Base-by-base conservation (phyloP, 1,140 invertebrate species). In the Cataglyphis hispanica region DNA sequence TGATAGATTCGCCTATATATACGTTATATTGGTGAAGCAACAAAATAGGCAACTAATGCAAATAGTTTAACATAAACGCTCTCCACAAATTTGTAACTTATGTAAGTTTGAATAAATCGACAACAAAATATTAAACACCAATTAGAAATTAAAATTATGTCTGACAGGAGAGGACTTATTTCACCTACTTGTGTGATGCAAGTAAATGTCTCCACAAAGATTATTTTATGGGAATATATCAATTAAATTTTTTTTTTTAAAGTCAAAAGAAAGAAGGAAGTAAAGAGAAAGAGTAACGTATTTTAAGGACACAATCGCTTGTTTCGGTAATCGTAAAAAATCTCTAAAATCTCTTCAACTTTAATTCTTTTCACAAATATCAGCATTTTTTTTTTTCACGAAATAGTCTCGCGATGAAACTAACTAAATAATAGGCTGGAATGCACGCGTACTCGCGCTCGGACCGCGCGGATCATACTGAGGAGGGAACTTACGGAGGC, bases 401-500 rank as follows among this genome's bases (percentile, higher is more conserved):
- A 74, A 72, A 50, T 34, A 40, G 8, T 40, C 13, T 72, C 37
- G 37, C 78, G 37, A 56, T 56, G 46, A 1, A 27, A 34, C 34
- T 31, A 37, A 83, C 53, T 37, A 34, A 8, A 34, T n/a, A 60
- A 72, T 37, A 70, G 6, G 25, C 78, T 27, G 8, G 13, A 37
- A 19, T 69, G n/a, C 63, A 50, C 61, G 37, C 46, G 43, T 85
- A 70, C 76, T 85, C 86, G 76, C 86, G 76, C 76, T 77, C 61
- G 61, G 81, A 67, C 81, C 88, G 89, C 89, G 88, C 87, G 86
- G 81, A 85, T 89, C 85, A 64, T 40, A 90, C 89, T 90, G 88
- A 81, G 63, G 22, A 78, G 78, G 50, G 63, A 56, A 31, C 78
- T 22, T 22, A 60, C 78, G 53, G 75, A 81, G 75, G 60, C 72